A percentile compares a stretch with the other conserved stretches of the same genome.
Evolutionary conservation across 1,140 invertebrate genomes (phyloP).

Genomic region (Aplysia californica): DNA sequence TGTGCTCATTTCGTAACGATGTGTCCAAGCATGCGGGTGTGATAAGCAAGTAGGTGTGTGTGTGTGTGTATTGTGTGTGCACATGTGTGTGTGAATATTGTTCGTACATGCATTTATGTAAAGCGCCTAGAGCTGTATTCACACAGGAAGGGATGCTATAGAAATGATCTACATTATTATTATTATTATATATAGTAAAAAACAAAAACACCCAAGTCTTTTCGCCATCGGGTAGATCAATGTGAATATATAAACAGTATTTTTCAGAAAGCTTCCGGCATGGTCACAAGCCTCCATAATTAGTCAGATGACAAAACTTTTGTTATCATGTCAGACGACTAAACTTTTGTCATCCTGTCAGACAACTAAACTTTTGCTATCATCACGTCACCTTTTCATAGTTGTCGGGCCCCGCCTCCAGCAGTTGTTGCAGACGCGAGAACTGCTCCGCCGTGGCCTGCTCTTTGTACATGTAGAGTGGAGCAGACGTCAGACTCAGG

Average conservation of each 20-base stretch:
- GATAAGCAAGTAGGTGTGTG: no score
- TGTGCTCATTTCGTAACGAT: no score
- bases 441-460: slow-evolving; percentile 3
- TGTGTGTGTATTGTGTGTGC: no score
- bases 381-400: background rate
- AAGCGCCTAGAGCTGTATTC: no score
- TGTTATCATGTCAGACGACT: background rate
- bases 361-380: background rate
- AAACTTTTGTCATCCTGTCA: background rate
- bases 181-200: no score
- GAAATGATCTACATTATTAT: no score
- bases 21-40: no score
- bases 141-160: no score
- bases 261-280: no score
- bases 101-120: no score
- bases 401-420: slow-evolving; percentile 3
- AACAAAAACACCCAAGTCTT: background rate
- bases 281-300: background rate
- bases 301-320: background rate
- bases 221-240: background rate
- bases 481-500: slow-evolving; percentile 13
- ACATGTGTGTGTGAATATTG: no score
- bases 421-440: background rate
- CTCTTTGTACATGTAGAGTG: slow-evolving; percentile 12
- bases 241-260: no score